Evolutionary conservation across 2,113 vertebrate genomes (phyloP).

Genomic region (Cervus canadensis): DNA sequence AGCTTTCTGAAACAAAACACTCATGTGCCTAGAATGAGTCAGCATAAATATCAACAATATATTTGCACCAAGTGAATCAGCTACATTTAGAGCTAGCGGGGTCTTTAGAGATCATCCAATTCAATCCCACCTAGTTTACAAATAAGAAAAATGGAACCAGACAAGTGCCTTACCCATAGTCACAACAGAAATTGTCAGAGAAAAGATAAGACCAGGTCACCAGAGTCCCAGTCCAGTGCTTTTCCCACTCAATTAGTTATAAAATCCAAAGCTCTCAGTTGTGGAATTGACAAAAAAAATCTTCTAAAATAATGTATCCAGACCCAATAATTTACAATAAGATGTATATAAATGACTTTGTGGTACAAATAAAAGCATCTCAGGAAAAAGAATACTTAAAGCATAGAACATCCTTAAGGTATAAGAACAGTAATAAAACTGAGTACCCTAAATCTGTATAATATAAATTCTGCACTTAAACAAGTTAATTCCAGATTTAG

Average conservation of each 20-base stretch:
- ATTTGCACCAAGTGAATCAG: background rate
- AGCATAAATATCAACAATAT: background rate
- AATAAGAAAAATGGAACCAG: background rate
- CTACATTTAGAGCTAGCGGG: background rate
- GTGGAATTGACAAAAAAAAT: background rate
- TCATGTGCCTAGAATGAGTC: background rate
- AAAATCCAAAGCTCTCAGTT: background rate
- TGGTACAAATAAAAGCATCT: background rate
- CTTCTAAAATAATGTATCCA: background rate
- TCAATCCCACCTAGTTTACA: background rate
- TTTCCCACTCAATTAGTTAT: background rate
- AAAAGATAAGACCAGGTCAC: background rate
- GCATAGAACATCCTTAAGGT: background rate
- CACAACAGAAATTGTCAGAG: background rate
- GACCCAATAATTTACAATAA: conserved; percentile 33
- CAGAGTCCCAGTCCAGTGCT: background rate
- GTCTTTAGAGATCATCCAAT: background rate
- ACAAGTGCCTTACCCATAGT: background rate
- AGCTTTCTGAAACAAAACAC: background rate
- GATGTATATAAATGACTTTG: background rate
- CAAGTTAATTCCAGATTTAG: background rate
- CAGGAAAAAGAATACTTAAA: background rate
- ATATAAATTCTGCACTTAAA: background rate
- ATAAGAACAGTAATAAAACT: background rate
- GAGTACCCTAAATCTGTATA: background rate